Evolutionary conservation across 2,797 vertebrate species (phyloP).

Genomic region (Helarctos malayanus): DNA sequence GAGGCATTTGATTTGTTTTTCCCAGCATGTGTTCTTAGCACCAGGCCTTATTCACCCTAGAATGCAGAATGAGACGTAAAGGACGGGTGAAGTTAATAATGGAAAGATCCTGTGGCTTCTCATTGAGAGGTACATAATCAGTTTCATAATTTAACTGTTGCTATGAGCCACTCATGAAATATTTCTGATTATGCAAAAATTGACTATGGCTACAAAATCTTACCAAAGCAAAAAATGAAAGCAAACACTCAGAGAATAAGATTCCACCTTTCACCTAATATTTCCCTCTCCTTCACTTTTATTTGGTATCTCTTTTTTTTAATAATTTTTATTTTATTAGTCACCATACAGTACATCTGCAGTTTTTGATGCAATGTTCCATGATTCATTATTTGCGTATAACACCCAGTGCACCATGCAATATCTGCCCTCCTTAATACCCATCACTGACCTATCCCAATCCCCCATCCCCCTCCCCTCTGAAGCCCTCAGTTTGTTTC

Average conservation of each 20-base stretch:
- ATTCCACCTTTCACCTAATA: not conserved
- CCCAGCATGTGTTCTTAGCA: not conserved
- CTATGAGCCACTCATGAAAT: not conserved
- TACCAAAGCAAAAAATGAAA: not conserved
- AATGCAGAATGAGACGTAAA: not conserved
- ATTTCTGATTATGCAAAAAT: conserved; percentile 41
- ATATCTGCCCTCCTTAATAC: no score
- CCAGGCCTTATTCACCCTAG: not conserved
- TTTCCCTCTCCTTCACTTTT: not conserved
- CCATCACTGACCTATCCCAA: no score
- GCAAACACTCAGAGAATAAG: conserved; percentile 55
- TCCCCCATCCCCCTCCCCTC: no score
- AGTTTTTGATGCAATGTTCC: no score
- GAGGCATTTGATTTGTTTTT: conserved; percentile 51
- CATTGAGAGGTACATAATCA: not conserved
- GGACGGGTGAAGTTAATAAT: conserved; percentile 13
- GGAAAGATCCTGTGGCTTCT: conserved; percentile 25
- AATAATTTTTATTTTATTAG: no score
- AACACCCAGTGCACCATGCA: no score
- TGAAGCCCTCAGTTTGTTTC: no score
- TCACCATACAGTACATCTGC: no score
- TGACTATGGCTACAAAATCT: not conserved
- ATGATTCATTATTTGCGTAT: no score
- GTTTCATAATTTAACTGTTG: not conserved
- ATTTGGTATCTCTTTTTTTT: not conserved